These are phyloP conservation scores for Palaemon carinicauda DNA, from an alignment of 1,140 invertebrate genomes.

Conservation along the genomic window DNA sequence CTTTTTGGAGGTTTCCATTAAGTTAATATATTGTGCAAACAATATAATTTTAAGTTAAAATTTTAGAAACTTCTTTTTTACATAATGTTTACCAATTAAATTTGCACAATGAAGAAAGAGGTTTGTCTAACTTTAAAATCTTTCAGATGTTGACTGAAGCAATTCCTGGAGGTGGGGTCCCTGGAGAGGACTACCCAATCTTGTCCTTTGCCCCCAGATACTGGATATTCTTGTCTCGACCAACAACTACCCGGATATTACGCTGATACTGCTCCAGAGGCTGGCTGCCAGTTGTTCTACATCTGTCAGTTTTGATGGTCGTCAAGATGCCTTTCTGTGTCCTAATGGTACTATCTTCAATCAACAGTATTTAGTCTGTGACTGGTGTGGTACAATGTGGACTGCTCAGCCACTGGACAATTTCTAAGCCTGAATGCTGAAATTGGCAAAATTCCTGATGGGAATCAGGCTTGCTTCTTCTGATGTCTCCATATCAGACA, in stretches of 20 bases:
- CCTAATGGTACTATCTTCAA: conserved; percentile 71
- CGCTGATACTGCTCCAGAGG: conserved; percentile 64
- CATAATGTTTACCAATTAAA: too few species aligned
- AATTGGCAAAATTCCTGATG: too few species aligned
- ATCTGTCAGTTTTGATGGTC: conserved; percentile 68
- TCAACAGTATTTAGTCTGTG: conserved; percentile 70
- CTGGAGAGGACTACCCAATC: conserved; percentile 66
- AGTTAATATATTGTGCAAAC: too few species aligned
- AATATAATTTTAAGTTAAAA: too few species aligned
- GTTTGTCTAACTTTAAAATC: too few species aligned
- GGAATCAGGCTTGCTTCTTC: too few species aligned
- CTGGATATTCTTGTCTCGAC: conserved; percentile 64
- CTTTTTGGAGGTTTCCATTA: too few species aligned
- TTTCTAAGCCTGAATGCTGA: too few species aligned
- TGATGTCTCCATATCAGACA: too few species aligned
- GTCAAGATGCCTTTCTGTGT: conserved; percentile 67
- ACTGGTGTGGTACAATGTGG: conserved; percentile 72
- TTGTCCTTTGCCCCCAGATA: conserved; percentile 63
- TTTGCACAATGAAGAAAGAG: too few species aligned
- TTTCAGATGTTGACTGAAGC: neutral
- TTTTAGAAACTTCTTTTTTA: too few species aligned
- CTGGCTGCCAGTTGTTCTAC: conserved; percentile 67
- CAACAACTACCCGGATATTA: conserved; percentile 66
- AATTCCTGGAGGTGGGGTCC: conserved; percentile 63
- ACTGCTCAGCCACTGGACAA: conserved; percentile 57